These are phyloP conservation scores for Crotalus tigris DNA, from an alignment of 2,113 vertebrate species.

Conservation along the genomic window DNA sequence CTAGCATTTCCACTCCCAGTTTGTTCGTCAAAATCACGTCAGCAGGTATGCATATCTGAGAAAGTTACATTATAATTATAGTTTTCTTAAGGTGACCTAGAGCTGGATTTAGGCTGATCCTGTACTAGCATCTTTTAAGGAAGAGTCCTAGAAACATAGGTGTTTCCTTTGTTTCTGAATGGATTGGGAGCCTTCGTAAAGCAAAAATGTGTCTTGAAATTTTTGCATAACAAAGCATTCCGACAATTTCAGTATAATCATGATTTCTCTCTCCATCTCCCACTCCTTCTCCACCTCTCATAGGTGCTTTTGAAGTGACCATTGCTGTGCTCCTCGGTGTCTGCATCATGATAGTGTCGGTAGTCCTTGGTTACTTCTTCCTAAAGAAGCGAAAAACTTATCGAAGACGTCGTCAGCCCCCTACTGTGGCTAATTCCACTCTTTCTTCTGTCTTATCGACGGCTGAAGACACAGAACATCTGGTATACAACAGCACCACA, in stretches of 20 bases:
- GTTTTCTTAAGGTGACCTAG: background rate
- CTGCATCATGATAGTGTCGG: conserved; percentile 77
- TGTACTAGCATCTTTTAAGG: background rate
- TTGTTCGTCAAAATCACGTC: background rate
- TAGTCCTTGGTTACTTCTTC: conserved; percentile 79
- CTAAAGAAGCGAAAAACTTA: conserved; percentile 74
- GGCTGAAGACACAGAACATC: conserved; percentile 79
- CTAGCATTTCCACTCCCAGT: background rate
- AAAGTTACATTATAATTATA: background rate
- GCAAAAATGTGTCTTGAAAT: background rate
- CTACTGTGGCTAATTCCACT: conserved; percentile 72
- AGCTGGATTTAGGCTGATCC: background rate
- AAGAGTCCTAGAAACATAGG: background rate
- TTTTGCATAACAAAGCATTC: background rate
- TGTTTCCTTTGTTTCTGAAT: background rate
- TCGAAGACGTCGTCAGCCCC: conserved; percentile 62
- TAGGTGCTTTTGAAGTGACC: conserved; percentile 68
- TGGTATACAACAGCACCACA: conserved; percentile 88
- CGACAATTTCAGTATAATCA: fast-evolving
- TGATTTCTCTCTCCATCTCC: background rate
- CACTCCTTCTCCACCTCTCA: background rate
- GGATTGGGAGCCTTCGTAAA: background rate
- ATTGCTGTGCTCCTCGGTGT: conserved; percentile 72
- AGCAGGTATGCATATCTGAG: background rate
- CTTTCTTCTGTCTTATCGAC: conserved; percentile 67